phyloP scores from a whole-genome alignment of 2,113 vertebrate species.

The Pterophyllum scalare region DNA sequence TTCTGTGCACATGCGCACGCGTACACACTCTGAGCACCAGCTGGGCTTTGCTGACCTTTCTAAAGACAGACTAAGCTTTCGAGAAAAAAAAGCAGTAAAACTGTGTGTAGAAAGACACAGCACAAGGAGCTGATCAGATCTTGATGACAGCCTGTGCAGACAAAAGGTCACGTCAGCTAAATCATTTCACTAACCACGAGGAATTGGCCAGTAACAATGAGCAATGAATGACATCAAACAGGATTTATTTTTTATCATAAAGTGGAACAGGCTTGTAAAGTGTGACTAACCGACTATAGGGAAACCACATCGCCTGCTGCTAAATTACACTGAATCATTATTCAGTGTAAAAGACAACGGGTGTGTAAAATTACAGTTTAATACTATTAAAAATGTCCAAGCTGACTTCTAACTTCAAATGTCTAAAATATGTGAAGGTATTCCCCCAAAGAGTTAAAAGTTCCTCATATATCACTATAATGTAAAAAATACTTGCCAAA shows the following conservation, averaged over 20 bases:
- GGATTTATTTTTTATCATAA: background rate
- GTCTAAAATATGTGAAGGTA: background rate
- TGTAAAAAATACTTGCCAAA: background rate
- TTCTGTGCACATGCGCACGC: background rate
- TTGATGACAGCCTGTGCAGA: background rate
- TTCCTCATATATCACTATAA: background rate
- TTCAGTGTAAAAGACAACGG: background rate
- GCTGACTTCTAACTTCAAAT: background rate
- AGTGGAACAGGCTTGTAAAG: conserved; percentile 4
- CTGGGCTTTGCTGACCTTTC: conserved; percentile 49
- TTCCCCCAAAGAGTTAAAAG: background rate
- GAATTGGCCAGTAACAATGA: background rate
- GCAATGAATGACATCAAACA: background rate
- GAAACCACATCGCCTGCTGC: background rate
- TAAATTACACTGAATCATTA: background rate
- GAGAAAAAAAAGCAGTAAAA: conserved; percentile 38
- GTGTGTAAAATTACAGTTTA: background rate
- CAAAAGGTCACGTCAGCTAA: background rate
- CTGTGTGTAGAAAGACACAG: background rate
- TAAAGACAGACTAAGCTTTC: conserved; percentile 15
- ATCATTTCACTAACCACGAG: background rate
- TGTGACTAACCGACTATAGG: background rate
- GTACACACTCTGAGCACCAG: conserved; percentile 10
- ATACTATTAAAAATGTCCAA: background rate
- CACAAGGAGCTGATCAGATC: background rate